Evolutionary conservation across 1,140 invertebrate species (phyloP), one percentile per base, ranked within the genome.

Genomic region (Drosophila sucinea): DNA sequence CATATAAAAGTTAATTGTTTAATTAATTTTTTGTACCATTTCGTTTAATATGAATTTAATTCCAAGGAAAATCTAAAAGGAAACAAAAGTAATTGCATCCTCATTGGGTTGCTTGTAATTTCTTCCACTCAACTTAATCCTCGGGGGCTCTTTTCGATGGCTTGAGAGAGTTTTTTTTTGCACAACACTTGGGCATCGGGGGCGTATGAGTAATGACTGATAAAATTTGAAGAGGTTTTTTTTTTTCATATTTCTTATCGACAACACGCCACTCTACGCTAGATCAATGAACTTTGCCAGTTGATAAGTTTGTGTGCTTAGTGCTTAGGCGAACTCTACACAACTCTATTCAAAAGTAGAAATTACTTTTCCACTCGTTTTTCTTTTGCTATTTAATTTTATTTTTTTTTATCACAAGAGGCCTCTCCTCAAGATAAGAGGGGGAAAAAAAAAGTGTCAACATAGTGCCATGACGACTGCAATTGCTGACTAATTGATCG

Each of bases 61-160:
- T 82, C 73, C 78, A 76, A 70, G 64, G 74, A 87, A 11, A 29
- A 5, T 23, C 44, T n/a, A 41, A 58, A 35, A 32, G 44, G 5
- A 38, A 69, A 38, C 51, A 27, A 63, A 75, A 63, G 67, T 70
- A 67, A 81, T 84, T 77, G 72, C 79, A 73, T 83, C 67, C 67
- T 81, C 57, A 66, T 70, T 71, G 25, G 10, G 3, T 25, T 27
- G 44, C 56, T 64, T 82, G 82, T 90, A 90, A 90, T 83, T 86
- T 83, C 87, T 87, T 90, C 82, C 86, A 90, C 86, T 90, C 83
- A 90, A 90, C 63, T 86, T 90, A 86, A 90, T 82, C 64, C 17
- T 17, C 70, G 69, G 55, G 40, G 77, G 58, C 69, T 77, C 71
- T 74, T 74, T 86, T 63, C 68, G 44, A 47, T 44, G 41, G 41